Evolutionary conservation across 2,797 vertebrate species (phyloP).

Genomic region (Scarus forsteni): DNA sequence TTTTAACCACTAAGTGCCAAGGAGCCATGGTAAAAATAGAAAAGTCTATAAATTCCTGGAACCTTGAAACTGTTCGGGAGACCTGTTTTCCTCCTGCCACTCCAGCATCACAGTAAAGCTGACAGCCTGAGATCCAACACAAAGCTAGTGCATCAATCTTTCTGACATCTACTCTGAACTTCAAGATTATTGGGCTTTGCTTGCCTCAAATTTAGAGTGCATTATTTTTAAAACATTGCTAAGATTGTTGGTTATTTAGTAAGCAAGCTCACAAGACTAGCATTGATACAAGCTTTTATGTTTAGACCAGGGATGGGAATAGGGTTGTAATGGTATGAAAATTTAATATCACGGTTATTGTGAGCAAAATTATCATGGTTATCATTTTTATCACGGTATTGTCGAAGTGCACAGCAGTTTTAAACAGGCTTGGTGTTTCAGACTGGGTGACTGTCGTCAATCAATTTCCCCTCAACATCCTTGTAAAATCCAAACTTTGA

Average conservation of each 20-base stretch:
- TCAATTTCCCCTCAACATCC: too few species aligned
- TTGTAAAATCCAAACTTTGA: too few species aligned
- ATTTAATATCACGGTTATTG: too few species aligned
- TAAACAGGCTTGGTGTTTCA: too few species aligned
- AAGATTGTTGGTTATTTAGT: slow-evolving; percentile 20
- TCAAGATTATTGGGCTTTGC: slow-evolving; percentile 35
- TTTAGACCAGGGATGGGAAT: too few species aligned
- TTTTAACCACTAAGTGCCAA: slow-evolving; percentile 64
- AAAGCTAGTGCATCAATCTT: slow-evolving; percentile 54
- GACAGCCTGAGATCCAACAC: slow-evolving; percentile 53
- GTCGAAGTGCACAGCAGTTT: too few species aligned
- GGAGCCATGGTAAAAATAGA: slow-evolving; percentile 65
- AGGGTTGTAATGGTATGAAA: too few species aligned
- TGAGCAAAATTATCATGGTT: too few species aligned
- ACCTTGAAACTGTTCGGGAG: slow-evolving; percentile 55
- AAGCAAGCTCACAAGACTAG: not conserved
- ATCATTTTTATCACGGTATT: too few species aligned
- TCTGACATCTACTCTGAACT: slow-evolving; percentile 56
- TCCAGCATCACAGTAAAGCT: slow-evolving; percentile 42
- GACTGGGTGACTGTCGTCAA: too few species aligned
- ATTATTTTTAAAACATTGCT: slow-evolving; percentile 15
- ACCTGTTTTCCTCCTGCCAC: slow-evolving; percentile 37
- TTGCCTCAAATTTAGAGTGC: slow-evolving; percentile 40
- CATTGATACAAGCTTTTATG: not conserved
- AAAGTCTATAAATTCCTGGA: slow-evolving; percentile 57